phyloP scores from a whole-genome alignment of 1,140 invertebrate species.

The Drosophila cardini region DNA sequence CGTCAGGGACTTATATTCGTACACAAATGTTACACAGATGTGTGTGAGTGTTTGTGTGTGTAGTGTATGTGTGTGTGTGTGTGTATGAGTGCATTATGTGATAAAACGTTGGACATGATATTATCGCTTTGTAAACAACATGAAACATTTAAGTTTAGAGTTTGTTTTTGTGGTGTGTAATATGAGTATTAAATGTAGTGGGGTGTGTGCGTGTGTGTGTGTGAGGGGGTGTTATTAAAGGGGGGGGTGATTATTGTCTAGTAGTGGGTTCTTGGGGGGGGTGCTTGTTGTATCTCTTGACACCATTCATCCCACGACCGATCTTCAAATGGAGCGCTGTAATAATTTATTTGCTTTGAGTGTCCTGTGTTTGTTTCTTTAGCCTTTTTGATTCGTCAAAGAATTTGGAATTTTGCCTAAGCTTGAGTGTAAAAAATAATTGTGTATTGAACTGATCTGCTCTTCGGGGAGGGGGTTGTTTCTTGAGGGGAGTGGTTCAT shows the following conservation, averaged over 20 bases:
- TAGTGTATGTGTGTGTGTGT: conserved; percentile 32
- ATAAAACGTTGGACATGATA: conserved; percentile 77
- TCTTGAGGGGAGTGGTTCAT: conserved; percentile 8
- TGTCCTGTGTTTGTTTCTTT: conserved; percentile 17
- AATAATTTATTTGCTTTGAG: conserved; percentile 2
- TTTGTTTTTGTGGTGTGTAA: neutral
- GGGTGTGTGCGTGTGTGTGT: conserved; percentile 7
- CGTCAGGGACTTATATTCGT: conserved; percentile 60
- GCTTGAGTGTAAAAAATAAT: neutral
- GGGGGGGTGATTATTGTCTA: conserved; percentile 3
- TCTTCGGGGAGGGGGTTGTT: conserved; percentile 14
- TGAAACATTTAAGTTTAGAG: conserved; percentile 41
- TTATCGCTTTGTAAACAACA: conserved; percentile 59
- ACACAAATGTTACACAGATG: conserved; percentile 38
- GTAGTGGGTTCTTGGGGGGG: neutral
- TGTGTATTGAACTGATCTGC: conserved; percentile 53
- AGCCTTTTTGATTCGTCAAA: conserved; percentile 18
- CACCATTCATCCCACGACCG: conserved; percentile 18
- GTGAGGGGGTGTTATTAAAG: neutral
- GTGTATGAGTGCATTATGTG: conserved; percentile 31
- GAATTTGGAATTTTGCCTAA: conserved; percentile 40
- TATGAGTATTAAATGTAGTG: neutral
- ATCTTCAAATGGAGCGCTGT: conserved; percentile 40
- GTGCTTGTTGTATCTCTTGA: conserved; percentile 1
- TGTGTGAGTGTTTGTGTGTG: conserved; percentile 19